Evolutionary conservation across 2,113 vertebrate genomes (phyloP).

Genomic region (Centrocercus urophasianus): DNA sequence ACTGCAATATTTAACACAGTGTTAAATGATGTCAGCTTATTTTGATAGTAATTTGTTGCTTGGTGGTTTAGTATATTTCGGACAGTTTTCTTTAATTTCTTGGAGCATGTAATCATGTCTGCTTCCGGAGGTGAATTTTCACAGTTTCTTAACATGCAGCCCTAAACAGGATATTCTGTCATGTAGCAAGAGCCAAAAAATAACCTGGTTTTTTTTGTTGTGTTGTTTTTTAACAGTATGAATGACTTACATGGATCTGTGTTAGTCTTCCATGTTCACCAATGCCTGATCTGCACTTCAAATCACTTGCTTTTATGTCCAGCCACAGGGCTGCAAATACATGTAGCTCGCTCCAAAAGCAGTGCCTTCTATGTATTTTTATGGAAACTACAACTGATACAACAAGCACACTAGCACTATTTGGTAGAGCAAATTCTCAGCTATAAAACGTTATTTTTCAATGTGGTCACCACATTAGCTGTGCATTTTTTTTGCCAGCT

Average conservation of each 20-base stretch:
- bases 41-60: not conserved
- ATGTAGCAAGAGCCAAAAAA: not conserved
- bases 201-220: not conserved
- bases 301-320: not conserved
- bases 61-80: conserved; percentile 19
- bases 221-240: not conserved
- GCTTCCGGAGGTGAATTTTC: not conserved
- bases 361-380: too few species aligned
- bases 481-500: too few species aligned
- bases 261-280: not conserved
- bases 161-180: not conserved
- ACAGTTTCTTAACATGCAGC: not conserved
- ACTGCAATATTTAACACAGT: not conserved
- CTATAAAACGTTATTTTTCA: too few species aligned
- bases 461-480: too few species aligned
- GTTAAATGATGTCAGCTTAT: conserved; percentile 1
- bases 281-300: not conserved
- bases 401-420: too few species aligned
- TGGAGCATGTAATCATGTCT: conserved; percentile 11
- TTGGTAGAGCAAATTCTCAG: too few species aligned
- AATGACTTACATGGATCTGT: not conserved
- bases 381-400: too few species aligned
- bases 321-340: not conserved
- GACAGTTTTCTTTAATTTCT: not conserved
- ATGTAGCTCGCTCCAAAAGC: too few species aligned